Base-by-base conservation (phyloP, 1,140 invertebrate genomes). In the Eriosoma lanigerum region DNA sequence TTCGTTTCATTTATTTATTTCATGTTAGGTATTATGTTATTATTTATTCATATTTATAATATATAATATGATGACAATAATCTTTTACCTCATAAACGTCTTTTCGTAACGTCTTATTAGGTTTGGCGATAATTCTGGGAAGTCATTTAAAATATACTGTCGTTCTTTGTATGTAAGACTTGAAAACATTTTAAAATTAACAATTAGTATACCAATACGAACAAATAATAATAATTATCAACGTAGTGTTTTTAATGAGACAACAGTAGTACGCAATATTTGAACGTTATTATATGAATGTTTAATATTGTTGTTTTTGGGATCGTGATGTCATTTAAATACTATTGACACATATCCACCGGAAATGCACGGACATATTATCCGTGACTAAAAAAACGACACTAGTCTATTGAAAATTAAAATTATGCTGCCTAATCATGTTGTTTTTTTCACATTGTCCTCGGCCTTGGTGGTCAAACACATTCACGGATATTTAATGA, bases 51-150 rank as follows among this genome's bases (percentile, higher is more conserved):
- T n/a, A n/a, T n/a, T n/a, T n/a, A n/a, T n/a, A n/a, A n/a, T n/a
- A n/a, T n/a, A n/a, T n/a, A n/a, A n/a, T n/a, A n/a, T n/a, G n/a
- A n/a, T n/a, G n/a, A n/a, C n/a, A n/a, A n/a, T n/a, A n/a, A n/a
- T n/a, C n/a, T 38, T 38, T 60, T 56, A 78, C 75, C 75, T 78
- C 13, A 1, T 24, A 46, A 78, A 78, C 6, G 75, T 78, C 3
- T 46, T 62, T 48, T 78, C 75, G 56, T 78, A 78, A 19, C 75
- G 75, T n/a, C 44, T 78, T 44, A 78, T 78, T 13, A 78, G 24
- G 26, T 78, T 78, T 3, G 75, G 75, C 0, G 75, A 78, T 6
- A 78, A 4, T 19, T 78, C 75, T 4, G 75, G 75, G 17, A 78
- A 78, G 2, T 78, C 75, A n/a, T 78, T 46, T 19, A 78, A 48